Evolutionary conservation across 1,140 invertebrate genomes (phyloP).

Genomic region (Littorina saxatilis): DNA sequence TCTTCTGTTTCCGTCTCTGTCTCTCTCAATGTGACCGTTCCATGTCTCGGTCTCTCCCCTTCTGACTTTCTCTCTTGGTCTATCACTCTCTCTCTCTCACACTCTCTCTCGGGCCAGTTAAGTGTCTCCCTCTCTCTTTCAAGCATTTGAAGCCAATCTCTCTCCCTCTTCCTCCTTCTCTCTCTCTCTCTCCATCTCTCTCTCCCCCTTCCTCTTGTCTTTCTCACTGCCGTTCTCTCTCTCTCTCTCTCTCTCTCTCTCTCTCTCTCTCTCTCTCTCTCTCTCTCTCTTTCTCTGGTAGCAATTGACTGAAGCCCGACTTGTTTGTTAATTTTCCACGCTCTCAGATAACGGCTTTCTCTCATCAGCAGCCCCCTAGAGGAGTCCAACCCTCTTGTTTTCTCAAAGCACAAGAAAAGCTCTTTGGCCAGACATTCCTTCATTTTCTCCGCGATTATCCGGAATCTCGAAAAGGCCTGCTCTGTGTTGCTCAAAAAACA

Average conservation of each 20-base stretch:
- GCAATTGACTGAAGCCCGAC: neutral
- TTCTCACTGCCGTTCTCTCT: too few species aligned
- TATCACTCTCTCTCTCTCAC: neutral
- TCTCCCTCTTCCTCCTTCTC: neutral
- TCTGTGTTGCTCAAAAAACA: neutral
- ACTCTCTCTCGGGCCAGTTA: too few species aligned
- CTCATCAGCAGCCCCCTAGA: conserved; percentile 16
- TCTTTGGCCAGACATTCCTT: neutral
- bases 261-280: neutral
- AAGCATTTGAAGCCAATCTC: too few species aligned
- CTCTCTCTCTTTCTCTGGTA: neutral
- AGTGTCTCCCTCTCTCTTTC: neutral
- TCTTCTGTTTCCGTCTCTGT: neutral
- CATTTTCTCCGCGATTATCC: neutral
- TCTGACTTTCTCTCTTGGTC: neutral
- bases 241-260: neutral
- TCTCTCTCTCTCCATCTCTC: too few species aligned
- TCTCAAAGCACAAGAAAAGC: neutral
- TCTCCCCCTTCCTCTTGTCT: neutral
- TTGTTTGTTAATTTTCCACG: conserved; percentile 33
- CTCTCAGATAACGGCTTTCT: neutral
- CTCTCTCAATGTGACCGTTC: too few species aligned
- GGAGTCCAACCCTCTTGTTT: neutral
- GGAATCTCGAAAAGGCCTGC: neutral
- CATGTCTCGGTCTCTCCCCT: neutral